Percentiles rank a stretch among this genome's conserved stretches.
phyloP scores from a whole-genome alignment of 2,797 vertebrate species.

The Rhadinocentrus ornatus region DNA sequence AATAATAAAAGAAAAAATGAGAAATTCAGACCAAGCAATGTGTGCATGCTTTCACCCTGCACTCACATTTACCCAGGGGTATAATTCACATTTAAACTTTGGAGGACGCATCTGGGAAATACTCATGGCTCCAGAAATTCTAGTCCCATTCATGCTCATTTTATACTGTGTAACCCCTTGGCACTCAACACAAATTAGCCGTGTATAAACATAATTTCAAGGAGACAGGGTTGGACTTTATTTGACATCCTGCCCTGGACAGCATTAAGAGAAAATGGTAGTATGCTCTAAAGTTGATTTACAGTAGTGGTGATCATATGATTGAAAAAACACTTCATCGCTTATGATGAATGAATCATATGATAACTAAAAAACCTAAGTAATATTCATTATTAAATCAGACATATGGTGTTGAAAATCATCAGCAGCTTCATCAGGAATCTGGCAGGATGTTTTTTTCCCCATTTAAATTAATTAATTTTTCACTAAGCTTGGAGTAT shows the following conservation, averaged over 20 bases:
- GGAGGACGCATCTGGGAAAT: slow-evolving; percentile 58
- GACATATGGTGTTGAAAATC: slow-evolving; percentile 9
- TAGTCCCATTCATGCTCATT: slow-evolving; percentile 59
- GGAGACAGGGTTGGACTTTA: slow-evolving; percentile 51
- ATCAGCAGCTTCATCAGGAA: neutral
- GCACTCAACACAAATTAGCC: slow-evolving; percentile 63
- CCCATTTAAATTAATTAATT: neutral
- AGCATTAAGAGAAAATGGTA: slow-evolving; percentile 31
- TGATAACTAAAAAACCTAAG: slow-evolving; percentile 1
- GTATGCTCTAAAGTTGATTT: slow-evolving; percentile 22
- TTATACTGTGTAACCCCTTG: slow-evolving; percentile 53
- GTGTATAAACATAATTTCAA: slow-evolving; percentile 60
- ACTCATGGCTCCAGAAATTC: slow-evolving; percentile 54
- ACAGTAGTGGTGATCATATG: slow-evolving; percentile 8
- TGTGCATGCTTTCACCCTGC: slow-evolving; percentile 59
- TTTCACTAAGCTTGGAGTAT: neutral
- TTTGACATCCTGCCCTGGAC: slow-evolving; percentile 46
- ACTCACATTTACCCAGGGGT: slow-evolving; percentile 62
- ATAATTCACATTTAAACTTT: slow-evolving; percentile 70
- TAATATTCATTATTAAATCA: slow-evolving; percentile 12
- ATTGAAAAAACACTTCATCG: slow-evolving; percentile 1
- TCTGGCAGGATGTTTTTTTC: neutral
- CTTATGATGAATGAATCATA: slow-evolving; percentile 9
- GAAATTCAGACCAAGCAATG: slow-evolving; percentile 34
- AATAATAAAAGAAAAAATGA: slow-evolving; percentile 18